These are phyloP conservation scores for Lutra lutra DNA, from an alignment of 2,797 vertebrate species.

Conservation along the genomic window DNA sequence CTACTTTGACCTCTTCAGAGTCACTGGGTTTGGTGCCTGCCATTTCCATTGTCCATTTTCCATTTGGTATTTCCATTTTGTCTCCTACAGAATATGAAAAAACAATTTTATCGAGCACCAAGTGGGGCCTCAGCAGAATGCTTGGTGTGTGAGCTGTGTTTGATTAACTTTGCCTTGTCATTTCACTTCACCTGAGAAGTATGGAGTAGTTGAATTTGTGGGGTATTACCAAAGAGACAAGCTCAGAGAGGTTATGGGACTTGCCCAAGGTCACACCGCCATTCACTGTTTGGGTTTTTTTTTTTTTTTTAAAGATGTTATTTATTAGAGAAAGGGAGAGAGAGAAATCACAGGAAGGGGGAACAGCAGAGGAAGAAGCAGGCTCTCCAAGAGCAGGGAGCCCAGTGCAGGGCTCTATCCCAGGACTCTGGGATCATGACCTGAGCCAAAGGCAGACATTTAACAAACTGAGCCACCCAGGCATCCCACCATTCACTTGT, in stretches of 20 bases:
- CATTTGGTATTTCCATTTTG: neutral
- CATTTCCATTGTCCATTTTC: neutral
- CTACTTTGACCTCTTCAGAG: neutral
- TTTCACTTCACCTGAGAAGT: neutral
- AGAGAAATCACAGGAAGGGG: too few relatives aligned
- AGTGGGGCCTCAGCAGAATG: neutral
- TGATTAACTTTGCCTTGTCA: neutral
- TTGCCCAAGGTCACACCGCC: neutral
- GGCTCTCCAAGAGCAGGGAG: too few relatives aligned
- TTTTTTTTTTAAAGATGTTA: too few relatives aligned
- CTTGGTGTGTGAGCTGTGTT: neutral
- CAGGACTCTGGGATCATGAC: too few relatives aligned
- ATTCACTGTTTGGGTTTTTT: too few relatives aligned
- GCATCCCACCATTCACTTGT: too few relatives aligned
- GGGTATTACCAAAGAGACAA: neutral
- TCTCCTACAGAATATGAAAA: neutral
- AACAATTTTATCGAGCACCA: neutral
- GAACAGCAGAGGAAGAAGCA: too few relatives aligned
- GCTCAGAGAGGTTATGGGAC: neutral
- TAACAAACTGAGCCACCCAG: too few relatives aligned
- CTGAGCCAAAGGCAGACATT: too few relatives aligned
- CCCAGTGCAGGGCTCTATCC: too few relatives aligned
- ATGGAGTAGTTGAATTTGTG: neutral
- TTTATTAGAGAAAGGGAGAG: too few relatives aligned
- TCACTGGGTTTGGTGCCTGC: neutral